Base-by-base conservation (phyloP, 1,140 invertebrate species). In the Ooceraea biroi region DNA sequence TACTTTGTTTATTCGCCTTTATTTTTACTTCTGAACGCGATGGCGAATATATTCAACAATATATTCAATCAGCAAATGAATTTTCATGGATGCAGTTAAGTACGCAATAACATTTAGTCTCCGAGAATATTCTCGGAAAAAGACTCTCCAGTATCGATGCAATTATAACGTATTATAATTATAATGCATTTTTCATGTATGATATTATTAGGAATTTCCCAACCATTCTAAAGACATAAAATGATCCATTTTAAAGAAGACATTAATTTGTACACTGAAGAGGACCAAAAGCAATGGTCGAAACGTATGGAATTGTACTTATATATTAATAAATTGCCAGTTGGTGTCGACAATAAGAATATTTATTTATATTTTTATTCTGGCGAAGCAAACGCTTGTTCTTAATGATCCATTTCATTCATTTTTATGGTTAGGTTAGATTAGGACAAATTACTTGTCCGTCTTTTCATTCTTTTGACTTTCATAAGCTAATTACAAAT, bases 151-250 rank as follows among this genome's bases (percentile, higher is more conserved):
- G 22, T 36, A 3, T 0, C 17, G 22, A 44, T 80, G 19, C 57
- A 80, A 71, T 71, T 80, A 58, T 46, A 57, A 22, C 69, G 25
- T 0, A 58, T 11, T 80, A 30, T 69, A 78, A 69, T 69, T 78
- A 57, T 46, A 71, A 22, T 69, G 25, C 0, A 58, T 11, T 80
- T 80, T 71, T 12, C 22, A 57, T 19, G 36, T 8, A 19, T 71
- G 25, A 1, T 58, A 71, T 80, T 80, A 69, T 46, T 50, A 27
- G 17, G 27, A 52, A 1, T 80, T 17, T 71, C 22, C 46, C 1
- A 69, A 46, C 41, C 44, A 25, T 55, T 8, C 14, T 78, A 41
- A 57, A 12, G 14, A 30, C 52, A 7, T 44, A 30, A 57, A 69
- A 71, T 27, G 22, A 5, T 12, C 4, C 17, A 30, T 69, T n/a